phyloP scores from a whole-genome alignment of 2,888 invertebrate species.

The Xanthostigma xanthostigma region DNA sequence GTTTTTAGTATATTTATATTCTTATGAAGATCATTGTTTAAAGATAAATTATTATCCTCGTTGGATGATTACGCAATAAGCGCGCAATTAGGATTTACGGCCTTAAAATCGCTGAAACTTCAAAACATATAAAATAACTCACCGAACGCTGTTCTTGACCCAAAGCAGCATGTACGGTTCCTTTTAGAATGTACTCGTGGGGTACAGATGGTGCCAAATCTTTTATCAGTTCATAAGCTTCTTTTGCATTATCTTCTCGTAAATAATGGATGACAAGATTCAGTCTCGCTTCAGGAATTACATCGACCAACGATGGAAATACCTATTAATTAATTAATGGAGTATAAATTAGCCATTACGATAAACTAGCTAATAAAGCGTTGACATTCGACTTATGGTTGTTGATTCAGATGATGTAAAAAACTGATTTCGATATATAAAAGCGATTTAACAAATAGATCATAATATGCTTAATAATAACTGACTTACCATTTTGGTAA shows the following conservation, averaged over 20 bases:
- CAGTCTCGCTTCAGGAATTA: slow-evolving; percentile 90
- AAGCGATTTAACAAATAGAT: no score
- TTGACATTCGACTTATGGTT: no score
- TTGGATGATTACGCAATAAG: background rate
- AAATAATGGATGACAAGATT: slow-evolving; percentile 93
- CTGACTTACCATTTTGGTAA: background rate
- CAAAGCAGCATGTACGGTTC: slow-evolving; percentile 84
- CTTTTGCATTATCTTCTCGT: slow-evolving; percentile 72
- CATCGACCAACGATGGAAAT: slow-evolving; percentile 81
- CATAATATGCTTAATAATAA: no score
- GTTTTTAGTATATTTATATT: no score
- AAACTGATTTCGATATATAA: no score
- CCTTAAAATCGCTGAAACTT: background rate
- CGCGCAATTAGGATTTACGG: no score
- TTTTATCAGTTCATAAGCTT: slow-evolving; percentile 78
- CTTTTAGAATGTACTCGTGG: slow-evolving; percentile 91
- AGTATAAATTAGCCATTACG: no score
- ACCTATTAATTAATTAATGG: no score
- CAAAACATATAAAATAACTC: slow-evolving; percentile 22
- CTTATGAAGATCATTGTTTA: background rate
- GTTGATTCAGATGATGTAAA: no score
- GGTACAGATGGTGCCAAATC: slow-evolving; percentile 87
- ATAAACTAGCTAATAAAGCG: no score
- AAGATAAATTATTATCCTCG: background rate
- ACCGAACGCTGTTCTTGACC: slow-evolving; percentile 88